Evolutionary conservation across 2,888 invertebrate species (phyloP).

Genomic region (Dinocampus coccinellae): DNA sequence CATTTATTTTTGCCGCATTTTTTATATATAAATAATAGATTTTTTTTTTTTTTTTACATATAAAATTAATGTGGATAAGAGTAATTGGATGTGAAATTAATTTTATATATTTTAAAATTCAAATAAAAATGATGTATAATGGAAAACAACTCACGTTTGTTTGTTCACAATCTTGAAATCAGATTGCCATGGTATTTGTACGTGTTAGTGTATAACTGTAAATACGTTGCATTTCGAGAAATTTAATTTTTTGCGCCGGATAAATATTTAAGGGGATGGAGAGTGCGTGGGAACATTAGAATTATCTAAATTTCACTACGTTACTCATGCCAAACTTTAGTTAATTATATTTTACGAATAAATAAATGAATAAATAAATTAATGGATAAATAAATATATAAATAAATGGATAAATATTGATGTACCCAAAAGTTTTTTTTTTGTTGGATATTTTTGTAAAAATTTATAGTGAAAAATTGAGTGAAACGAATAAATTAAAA

Average conservation of each 20-base stretch:
- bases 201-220: slow-evolving; percentile 17
- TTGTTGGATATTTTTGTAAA: too few relatives aligned
- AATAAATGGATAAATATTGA: too few relatives aligned
- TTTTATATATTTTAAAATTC: background rate
- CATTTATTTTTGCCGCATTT: too few relatives aligned
- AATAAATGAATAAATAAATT: too few relatives aligned
- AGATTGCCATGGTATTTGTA: background rate
- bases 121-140: background rate
- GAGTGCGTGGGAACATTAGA: background rate
- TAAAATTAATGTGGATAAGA: background rate
- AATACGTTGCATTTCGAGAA: slow-evolving; percentile 24
- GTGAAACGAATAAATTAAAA: background rate
- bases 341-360: too few relatives aligned
- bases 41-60: too few relatives aligned
- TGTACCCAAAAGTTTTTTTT: too few relatives aligned
- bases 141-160: slow-evolving; percentile 19
- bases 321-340: too few relatives aligned
- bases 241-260: slow-evolving; percentile 19
- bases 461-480: too few relatives aligned
- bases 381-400: too few relatives aligned
- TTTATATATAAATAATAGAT: background rate
- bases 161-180: slow-evolving; percentile 24
- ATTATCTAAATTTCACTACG: too few relatives aligned
- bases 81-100: too few relatives aligned
- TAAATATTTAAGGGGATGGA: background rate